Evolutionary conservation across 1,140 invertebrate species (phyloP), one percentile per base, ranked within the genome.

Genomic region (Papilio dardanus): DNA sequence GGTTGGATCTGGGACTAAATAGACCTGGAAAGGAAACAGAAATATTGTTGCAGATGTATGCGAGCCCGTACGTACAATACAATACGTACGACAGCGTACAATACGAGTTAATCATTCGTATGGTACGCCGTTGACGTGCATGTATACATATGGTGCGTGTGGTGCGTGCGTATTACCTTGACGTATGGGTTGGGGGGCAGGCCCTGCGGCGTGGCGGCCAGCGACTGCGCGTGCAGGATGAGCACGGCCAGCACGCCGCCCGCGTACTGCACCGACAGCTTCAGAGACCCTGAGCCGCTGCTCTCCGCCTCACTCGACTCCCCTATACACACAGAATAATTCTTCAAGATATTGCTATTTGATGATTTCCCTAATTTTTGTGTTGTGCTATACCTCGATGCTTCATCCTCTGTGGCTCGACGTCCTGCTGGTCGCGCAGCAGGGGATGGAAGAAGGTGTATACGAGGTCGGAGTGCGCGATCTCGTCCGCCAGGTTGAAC

Each of bases 371-470:
- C 16, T 12, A 42, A 16, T 12, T 58, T 3, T 58, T 33, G 12
- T n/a, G 16, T 33, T 71, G 2, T 69, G 7, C 16, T 40, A 37
- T 40, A 97, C 96, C 92, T 86, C 82, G 83, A 73, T 88, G 82
- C 79, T 90, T 93, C 74, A 88, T 84, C 74, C 92, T 80, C 79
- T 94, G 93, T 12, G 92, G 92, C 74, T 94, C 96, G 37, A 96
- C 95, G 86, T 97, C 97, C 92, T 99, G 96, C 90, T 97, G 97
- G 88, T 98, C 99, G 79, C 98, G 93, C 66, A 99, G 92, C 77
- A 99, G 91, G 10, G 98, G 98, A 95, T 99, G 99, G 91, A 99
- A 99, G 94, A 99, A 99, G 0, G 99, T 99, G 89, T 99, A 99
- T 7, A 99, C 98, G 37, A 99, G 94, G 93, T 99, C 97, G 37